Base-by-base conservation (phyloP, 2,113 vertebrate genomes). In the Podiceps cristatus region DNA sequence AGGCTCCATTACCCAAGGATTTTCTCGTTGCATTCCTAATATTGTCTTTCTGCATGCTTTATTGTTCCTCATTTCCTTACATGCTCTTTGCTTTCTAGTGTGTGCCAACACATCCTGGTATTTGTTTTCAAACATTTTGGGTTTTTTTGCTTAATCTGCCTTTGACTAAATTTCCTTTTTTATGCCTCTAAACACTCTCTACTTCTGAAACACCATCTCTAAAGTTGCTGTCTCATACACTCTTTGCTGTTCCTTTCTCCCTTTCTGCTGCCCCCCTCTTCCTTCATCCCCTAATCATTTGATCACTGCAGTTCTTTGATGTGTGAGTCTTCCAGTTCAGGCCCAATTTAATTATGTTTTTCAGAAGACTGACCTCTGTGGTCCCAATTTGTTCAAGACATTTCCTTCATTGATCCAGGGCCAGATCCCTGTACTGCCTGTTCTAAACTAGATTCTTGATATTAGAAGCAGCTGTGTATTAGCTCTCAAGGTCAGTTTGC, bases 1-100 rank as follows among this genome's bases (percentile, higher is more conserved):
- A 98, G 96, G 98, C 97, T 98, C 97, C 96, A 98, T 98, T 98
- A 98, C 93, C 96, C 97, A 92, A 93, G 93, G 94, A 97, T 98
- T 95, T 98, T 97, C 94, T 97, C 24, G 18, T 91, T 97, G 91
- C 88, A 97, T 98, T 97, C 63, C 85, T 98, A 97, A 97, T 94
- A 90, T 13, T 75, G 71, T 73, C 93, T 95, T 94, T 96, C 89
- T 86, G 59, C 56, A 37, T 80, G 66, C 40, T 58, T 88, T 96
- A 86, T 94, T 76, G 55, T 85, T 45, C 59, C 58, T 78, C 28
- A 74, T 77, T 97, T 96, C 52, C 71, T 71, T 58, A 40, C 16
- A 2, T 62, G 58, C 25, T 53, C 56, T 83, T 84, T 67, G 42
- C 50, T 42, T 92, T 94, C 55, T 71, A 73, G 47, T 18, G 18